Evolutionary conservation across 2,113 vertebrate species (phyloP).

Genomic region (Pelmatolapia mariae): DNA sequence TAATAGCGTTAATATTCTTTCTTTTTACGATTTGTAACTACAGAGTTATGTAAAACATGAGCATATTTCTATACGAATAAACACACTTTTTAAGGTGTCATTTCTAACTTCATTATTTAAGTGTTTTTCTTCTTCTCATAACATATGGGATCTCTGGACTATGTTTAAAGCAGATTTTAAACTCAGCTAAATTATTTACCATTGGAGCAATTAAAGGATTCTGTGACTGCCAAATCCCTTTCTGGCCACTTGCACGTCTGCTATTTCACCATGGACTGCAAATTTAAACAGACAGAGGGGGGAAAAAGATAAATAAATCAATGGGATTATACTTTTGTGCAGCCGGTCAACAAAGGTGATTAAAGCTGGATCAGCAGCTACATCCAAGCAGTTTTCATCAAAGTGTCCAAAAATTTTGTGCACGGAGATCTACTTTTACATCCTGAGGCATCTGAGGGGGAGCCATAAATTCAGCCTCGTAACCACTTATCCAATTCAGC

Average conservation of each 20-base stretch:
- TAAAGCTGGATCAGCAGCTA: neutral
- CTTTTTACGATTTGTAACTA: conserved; percentile 71
- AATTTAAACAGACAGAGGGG: neutral
- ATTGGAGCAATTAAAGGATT: neutral
- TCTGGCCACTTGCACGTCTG: neutral
- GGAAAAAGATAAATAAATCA: neutral
- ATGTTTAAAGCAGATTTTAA: neutral
- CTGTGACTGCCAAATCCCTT: neutral
- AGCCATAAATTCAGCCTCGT: neutral
- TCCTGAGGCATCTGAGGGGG: neutral
- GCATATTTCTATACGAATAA: conserved; percentile 77
- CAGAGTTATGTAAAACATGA: conserved; percentile 64
- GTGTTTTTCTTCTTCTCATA: neutral
- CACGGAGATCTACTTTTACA: neutral
- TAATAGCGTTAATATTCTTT: conserved; percentile 67
- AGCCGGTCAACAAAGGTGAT: neutral
- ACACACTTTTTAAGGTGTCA: conserved; percentile 63
- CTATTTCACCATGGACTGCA: neutral
- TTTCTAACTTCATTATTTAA: conserved; percentile 16
- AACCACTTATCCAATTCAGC: neutral
- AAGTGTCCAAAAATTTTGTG: neutral
- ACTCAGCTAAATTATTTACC: neutral
- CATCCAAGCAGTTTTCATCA: neutral
- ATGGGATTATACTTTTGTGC: neutral
- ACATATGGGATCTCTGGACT: neutral